Percentiles rank a stretch among this genome's conserved stretches.
These are phyloP conservation scores for Nesogale talazaci DNA, from an alignment of 2,113 vertebrate genomes.

Conservation along the genomic window DNA sequence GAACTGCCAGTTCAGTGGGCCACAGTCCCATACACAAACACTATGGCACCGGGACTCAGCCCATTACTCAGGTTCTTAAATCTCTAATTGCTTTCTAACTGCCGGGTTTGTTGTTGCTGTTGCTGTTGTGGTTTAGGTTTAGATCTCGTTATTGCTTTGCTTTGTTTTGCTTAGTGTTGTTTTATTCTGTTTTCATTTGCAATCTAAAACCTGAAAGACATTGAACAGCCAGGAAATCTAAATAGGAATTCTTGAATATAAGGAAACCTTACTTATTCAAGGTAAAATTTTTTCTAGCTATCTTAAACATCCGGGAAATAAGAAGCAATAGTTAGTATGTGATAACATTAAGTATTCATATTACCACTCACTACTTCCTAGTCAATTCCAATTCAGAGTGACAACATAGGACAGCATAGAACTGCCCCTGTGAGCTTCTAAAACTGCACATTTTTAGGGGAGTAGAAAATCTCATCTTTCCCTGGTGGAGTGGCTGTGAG, in stretches of 20 bases:
- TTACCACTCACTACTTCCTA: no score
- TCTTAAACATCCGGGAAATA: neutral
- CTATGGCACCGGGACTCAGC: no score
- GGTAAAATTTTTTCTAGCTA: neutral
- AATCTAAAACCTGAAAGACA: constrained; percentile 30
- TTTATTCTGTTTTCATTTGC: constrained; percentile 3
- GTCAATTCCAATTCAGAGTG: no score
- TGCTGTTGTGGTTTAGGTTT: neutral
- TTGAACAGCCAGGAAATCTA: neutral
- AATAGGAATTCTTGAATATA: constrained; percentile 9
- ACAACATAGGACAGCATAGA: no score
- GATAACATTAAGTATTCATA: no score
- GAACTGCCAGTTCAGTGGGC: no score
- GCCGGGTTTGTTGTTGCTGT: neutral
- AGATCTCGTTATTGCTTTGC: neutral
- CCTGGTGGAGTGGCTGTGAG: no score
- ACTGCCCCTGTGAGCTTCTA: no score
- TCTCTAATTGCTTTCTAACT: neutral
- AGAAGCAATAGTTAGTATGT: constrained; percentile 1
- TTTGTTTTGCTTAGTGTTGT: neutral
- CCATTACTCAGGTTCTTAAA: neutral
- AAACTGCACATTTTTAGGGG: no score
- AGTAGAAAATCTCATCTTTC: no score
- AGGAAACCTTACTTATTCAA: constrained; percentile 12
- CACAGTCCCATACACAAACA: no score